Percentiles rank a stretch among this genome's conserved stretches.
Evolutionary conservation across 1,140 invertebrate species (phyloP).

Genomic region (Sinonovacula constricta): DNA sequence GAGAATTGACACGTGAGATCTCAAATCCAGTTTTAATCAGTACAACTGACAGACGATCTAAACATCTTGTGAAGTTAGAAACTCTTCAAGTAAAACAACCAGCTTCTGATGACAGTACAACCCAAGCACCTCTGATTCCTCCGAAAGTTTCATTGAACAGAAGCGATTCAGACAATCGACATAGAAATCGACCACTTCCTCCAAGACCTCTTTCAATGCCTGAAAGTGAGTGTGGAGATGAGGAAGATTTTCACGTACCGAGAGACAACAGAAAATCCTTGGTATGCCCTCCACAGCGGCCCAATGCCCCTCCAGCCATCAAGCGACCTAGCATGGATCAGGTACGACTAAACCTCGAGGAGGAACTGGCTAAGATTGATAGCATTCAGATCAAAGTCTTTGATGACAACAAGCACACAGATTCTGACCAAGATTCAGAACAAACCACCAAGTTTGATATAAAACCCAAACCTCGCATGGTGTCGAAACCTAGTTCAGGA

Average conservation of each 20-base stretch:
- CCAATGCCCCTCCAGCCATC: conserved; percentile 22
- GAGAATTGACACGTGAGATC: conserved; percentile 45
- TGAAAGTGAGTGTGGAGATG: conserved; percentile 27
- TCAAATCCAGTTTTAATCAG: conserved; percentile 48
- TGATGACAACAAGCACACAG: background rate
- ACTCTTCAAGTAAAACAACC: background rate
- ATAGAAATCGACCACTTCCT: conserved; percentile 24
- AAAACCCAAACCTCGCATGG: conserved; percentile 21
- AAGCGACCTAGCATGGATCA: conserved; percentile 37
- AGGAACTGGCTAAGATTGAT: conserved; percentile 33
- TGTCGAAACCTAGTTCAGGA: conserved; percentile 23
- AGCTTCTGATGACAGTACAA: background rate
- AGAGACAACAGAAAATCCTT: conserved; percentile 32
- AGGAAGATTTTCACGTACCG: background rate
- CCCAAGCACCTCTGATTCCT: conserved; percentile 25
- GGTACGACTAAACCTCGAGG: conserved; percentile 31
- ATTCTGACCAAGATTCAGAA: background rate
- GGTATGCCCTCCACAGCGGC: conserved; percentile 26
- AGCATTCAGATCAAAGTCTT: background rate
- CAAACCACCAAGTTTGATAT: background rate
- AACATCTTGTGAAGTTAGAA: conserved; percentile 42
- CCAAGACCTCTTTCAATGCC: conserved; percentile 48
- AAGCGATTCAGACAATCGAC: conserved; percentile 5
- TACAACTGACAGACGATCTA: conserved; percentile 49
- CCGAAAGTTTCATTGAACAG: conserved; percentile 25